Base-by-base conservation (phyloP, 2,797 vertebrate species). In the Eleutherodactylus coqui region DNA sequence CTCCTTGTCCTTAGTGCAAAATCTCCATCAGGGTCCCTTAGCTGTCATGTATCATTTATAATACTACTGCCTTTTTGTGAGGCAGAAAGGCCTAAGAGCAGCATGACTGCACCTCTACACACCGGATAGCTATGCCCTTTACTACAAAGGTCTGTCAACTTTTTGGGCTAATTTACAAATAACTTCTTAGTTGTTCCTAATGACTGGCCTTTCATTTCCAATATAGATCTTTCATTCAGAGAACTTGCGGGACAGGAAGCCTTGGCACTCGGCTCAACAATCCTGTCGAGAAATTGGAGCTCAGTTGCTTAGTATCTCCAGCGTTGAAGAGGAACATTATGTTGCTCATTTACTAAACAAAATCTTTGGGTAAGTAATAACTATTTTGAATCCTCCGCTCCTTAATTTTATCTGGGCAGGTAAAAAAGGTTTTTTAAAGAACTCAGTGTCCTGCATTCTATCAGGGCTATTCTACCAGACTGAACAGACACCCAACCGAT, bases 321-420 rank as follows among this genome's bases (percentile, higher is more conserved):
- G 92, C 88, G 94, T 95, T 0, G 96, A 96, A 38, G 98, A 99
- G 90, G 98, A 99, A 79, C 95, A 96, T 43, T 97, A 96, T 2
- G 88, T 98, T 0, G 90, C 96, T 87, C 93, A 96, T 92, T 90
- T 96, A 85, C 96, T 99, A 81, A 97, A 96, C 53, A 97, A 97
- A 91, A 92, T 94, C 55, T 98, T 99, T 0, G 98, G 98, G 98
- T 99, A 67, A 38, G 72, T 82, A 47, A 64, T 29, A 41, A 64
- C 14, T 32, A 17, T 29, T 69, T 17, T 41, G 8, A 5, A 41
- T 5, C 5, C 41, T 41, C 19, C 41, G 2, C 34, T 36, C 32
- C 32, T n/a, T n/a, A n/a, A n/a, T n/a, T n/a, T n/a, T n/a, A n/a
- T n/a, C n/a, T n/a, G n/a, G n/a, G n/a, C n/a, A n/a, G n/a, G n/a